Conservation (phyloP, 2,888 invertebrate genomes). For the Urechis unicinctus region DNA sequence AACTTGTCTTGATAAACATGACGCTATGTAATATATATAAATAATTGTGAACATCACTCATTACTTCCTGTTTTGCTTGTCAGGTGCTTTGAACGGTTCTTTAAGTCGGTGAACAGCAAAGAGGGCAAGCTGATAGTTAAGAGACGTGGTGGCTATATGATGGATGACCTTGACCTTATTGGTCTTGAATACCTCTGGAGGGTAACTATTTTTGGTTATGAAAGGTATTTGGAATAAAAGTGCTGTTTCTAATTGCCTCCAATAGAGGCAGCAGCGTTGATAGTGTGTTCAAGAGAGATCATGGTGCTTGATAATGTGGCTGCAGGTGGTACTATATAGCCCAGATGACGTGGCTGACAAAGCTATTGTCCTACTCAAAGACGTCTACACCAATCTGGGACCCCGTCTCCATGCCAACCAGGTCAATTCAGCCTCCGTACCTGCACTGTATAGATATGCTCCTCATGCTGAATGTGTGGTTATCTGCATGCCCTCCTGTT, state of each 20-base stretch:
- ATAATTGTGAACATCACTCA: no score
- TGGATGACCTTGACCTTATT: conserved; percentile 90
- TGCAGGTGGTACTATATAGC: conserved; percentile 74
- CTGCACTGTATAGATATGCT: no score
- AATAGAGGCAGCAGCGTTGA: no score
- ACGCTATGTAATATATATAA: neutral
- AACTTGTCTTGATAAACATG: neutral
- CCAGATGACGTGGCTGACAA: conserved; percentile 87
- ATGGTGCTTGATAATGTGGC: neutral
- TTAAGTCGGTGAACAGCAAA: conserved; percentile 90
- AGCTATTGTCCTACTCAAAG: conserved; percentile 83
- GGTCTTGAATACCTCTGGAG: conserved; percentile 95
- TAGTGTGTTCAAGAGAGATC: neutral
- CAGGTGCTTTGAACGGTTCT: conserved; percentile 69
- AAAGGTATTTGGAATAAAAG: no score
- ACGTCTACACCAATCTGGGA: conserved; percentile 89
- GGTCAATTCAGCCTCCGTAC: no score
- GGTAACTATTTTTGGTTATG: no score
- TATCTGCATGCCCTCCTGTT: no score
- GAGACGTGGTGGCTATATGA: conserved; percentile 65
- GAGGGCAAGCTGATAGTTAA: conserved; percentile 86
- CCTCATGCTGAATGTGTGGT: no score
- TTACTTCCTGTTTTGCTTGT: no score
- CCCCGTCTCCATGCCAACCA: conserved; percentile 70
- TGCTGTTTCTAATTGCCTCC: neutral